A percentile compares a stretch with the other conserved stretches of the same genome.
Conservation (phyloP, 2,797 vertebrate genomes). For the Pteropus rufus region DNA sequence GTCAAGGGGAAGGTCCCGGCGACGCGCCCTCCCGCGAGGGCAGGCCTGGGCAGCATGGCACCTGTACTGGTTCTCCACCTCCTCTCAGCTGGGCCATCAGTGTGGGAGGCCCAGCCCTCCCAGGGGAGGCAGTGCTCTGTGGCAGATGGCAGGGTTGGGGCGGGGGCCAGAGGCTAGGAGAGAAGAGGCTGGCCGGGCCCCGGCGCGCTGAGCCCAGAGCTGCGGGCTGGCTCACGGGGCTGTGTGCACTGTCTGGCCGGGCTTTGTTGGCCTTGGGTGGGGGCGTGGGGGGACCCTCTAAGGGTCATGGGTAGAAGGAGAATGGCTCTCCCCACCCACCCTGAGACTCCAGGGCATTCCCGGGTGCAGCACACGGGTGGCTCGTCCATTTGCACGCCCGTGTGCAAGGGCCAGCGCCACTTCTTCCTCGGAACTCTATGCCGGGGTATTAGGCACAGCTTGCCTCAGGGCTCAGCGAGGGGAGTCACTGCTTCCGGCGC, state of each 20-base stretch:
- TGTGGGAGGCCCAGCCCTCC: not conserved
- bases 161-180: not conserved
- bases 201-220: not conserved
- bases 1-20: not conserved
- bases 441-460: not conserved
- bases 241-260: not conserved
- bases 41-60: too few relatives aligned
- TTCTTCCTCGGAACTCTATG: not conserved
- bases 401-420: not conserved
- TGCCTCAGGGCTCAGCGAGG: not conserved
- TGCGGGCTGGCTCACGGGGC: not conserved
- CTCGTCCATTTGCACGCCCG: not conserved
- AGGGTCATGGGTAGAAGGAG: not conserved
- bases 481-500: not conserved
- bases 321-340: not conserved
- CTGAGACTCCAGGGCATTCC: not conserved
- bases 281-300: not conserved
- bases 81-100: not conserved
- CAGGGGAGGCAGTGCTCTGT: not conserved
- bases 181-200: not conserved
- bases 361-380: too few relatives aligned
- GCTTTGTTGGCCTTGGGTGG: not conserved
- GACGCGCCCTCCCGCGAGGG: rapidly evolving
- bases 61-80: not conserved
- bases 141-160: not conserved